Conservation (phyloP, 2,797 vertebrate genomes). For the Knipowitschia caucasica region DNA sequence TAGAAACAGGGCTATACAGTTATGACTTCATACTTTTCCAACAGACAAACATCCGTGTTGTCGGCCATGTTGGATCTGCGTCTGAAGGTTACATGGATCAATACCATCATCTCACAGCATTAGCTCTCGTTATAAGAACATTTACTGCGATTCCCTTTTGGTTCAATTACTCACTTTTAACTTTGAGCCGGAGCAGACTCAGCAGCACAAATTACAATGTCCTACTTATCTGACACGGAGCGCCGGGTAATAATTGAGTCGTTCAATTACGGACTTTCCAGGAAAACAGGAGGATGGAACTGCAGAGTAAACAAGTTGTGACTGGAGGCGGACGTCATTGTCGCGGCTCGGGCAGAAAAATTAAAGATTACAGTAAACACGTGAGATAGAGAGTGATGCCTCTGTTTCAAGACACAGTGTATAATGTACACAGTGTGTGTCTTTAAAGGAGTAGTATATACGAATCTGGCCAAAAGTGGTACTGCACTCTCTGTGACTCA, state of each 20-base stretch:
- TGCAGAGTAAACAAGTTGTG: conserved; percentile 1
- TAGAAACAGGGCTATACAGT: too few species aligned
- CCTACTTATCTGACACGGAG: neutral
- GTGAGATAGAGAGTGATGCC: too few species aligned
- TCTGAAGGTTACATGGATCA: too few species aligned
- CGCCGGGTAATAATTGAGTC: neutral
- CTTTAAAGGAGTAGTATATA: too few species aligned
- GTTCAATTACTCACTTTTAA: neutral
- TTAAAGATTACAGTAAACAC: neutral
- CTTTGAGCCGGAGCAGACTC: neutral
- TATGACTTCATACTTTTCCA: too few species aligned
- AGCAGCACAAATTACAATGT: conserved; percentile 3
- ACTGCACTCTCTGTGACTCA: too few species aligned
- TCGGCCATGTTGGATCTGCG: too few species aligned
- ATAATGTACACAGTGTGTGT: too few species aligned
- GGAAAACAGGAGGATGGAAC: neutral
- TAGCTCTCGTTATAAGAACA: neutral
- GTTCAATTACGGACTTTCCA: neutral
- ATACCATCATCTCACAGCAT: too few species aligned
- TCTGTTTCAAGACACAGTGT: too few species aligned
- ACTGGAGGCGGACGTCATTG: neutral
- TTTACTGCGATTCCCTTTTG: neutral
- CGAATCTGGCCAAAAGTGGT: too few species aligned
- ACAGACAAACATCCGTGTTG: too few species aligned
- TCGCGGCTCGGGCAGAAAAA: neutral